Base-by-base conservation (phyloP, 1,140 invertebrate species). In the Drosophila kanapiae region DNA sequence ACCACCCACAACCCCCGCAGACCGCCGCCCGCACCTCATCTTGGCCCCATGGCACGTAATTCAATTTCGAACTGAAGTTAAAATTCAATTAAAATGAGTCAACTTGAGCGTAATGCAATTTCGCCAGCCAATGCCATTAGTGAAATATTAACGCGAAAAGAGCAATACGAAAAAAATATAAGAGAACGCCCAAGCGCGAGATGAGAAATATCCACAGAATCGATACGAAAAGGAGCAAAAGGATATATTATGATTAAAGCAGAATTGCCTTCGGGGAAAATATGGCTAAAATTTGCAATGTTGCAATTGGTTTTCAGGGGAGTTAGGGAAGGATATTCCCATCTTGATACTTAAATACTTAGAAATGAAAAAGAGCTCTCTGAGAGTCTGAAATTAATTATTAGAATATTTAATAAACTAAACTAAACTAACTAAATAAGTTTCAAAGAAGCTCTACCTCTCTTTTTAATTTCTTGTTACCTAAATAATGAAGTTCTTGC, bases 31-130 rank as follows among this genome's bases (percentile, higher is more conserved):
- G 10, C 48, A 27, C 59, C 49, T 43, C 58, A 67, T 72, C 78
- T 83, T 80, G 76, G 75, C 67, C 64, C 38, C 56, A 48, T 67
- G 80, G 85, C 86, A 85, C 75, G 86, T 90, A 90, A 90, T 90
- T 85, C 86, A 85, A 90, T 90, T 90, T 90, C 85, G 85, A 90
- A 90, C 85, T 90, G 85, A 90, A 90, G 86, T 90, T 90, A 90
- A 90, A 90, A 90, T 90, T 90, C 85, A 90, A 90, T 90, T 90
- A 90, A 90, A 90, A 90, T 90, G 85, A 90, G 85, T 90, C 85
- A 90, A 90, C 85, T 90, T 90, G 85, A 90, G 85, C 85, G 85
- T 90, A 90, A 90, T 90, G 81, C 85, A 90, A 90, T 90, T 90
- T 90, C 64, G 70, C 49, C 81, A 84, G 85, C 81, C 85, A 91